phyloP scores from a whole-genome alignment of 2,797 vertebrate genomes.

The Pterois miles region DNA sequence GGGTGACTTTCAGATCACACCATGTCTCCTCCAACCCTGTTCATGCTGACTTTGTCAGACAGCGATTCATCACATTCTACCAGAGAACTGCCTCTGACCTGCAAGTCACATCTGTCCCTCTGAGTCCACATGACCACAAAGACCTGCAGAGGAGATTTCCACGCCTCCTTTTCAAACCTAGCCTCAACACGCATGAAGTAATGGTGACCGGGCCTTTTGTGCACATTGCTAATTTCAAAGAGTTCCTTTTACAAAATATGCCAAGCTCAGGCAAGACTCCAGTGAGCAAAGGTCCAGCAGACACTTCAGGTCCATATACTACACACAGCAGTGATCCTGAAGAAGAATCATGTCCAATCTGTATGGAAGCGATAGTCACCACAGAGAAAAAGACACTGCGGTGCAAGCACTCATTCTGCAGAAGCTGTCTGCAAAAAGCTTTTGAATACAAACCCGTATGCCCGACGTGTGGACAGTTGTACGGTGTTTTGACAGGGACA shows the following conservation, averaged over 20 bases:
- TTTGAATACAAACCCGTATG: slow-evolving; percentile 80
- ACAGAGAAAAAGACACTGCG: slow-evolving; percentile 53
- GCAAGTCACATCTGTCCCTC: slow-evolving; percentile 5
- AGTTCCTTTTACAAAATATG: slow-evolving; percentile 15
- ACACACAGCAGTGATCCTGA: slow-evolving; percentile 10
- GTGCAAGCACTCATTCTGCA: slow-evolving; percentile 83
- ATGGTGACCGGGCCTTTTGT: slow-evolving; percentile 64
- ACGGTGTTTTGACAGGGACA: slow-evolving; percentile 75
- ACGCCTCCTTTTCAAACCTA: slow-evolving; percentile 45
- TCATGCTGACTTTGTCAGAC: slow-evolving; percentile 45
- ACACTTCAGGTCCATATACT: neutral
- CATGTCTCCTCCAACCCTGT: rapidly evolving
- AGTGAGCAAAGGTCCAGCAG: neutral
- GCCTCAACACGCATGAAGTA: rapidly evolving
- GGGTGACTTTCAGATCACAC: slow-evolving; percentile 33
- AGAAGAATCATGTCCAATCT: slow-evolving; percentile 77
- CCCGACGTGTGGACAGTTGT: slow-evolving; percentile 78
- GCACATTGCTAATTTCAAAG: slow-evolving; percentile 52
- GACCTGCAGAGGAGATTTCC: slow-evolving; percentile 55
- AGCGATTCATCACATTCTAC: slow-evolving; percentile 78
- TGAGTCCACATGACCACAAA: neutral
- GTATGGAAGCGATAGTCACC: slow-evolving; percentile 72
- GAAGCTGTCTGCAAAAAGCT: slow-evolving; percentile 70
- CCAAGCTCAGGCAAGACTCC: neutral
- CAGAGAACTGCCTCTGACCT: slow-evolving; percentile 77